Evolutionary conservation across 2,888 invertebrate species (phyloP), one percentile per base, ranked within the genome.

Genomic region (Parthenolecanium corni): DNA sequence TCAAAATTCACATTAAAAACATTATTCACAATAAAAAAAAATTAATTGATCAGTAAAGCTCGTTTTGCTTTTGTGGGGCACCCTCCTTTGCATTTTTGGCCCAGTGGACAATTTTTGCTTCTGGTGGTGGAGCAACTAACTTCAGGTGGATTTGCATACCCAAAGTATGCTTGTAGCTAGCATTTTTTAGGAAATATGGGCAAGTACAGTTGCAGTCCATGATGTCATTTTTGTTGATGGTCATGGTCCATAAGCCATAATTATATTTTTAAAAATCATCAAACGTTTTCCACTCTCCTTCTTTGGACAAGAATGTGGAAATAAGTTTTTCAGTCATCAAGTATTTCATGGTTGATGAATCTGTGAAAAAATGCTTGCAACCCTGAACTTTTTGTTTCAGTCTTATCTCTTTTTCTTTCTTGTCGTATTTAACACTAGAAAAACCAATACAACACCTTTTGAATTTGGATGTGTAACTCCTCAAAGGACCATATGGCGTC

Each of bases 81-180:
- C 42, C 54, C 20, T 40, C 5, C 18, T 40, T 54, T 3, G 12
- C 18, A 40, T 54, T 40, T 54, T 54, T 18, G n/a, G 40, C 54
- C 20, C 38, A 40, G 12, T 38, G 38, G 5, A 54, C 40, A 42
- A 16, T 40, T 18, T 38, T 54, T 18, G 54, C 54, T 40, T 38
- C 40, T 6, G 40, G 54, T 40, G 54, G 54, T 14, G 54, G 11
- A 54, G 40, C 23, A 38, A 40, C 21, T 40, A 54, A 54, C 42
- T 54, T 54, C 40, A 40, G 21, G 23, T 40, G 40, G 38, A 54
- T 40, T 20, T 54, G 54, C 54, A 54, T 54, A 12, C 54, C 54
- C 54, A 54, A 20, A 6, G 42, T 21, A 40, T 54, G 40, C 20
- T 36, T 40, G 54, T 40, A 36, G 20, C n/a, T 16, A 40, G 18